Evolutionary conservation across 2,797 vertebrate genomes (phyloP), one percentile per base, ranked within the genome.

Genomic region (Falco rusticolus): DNA sequence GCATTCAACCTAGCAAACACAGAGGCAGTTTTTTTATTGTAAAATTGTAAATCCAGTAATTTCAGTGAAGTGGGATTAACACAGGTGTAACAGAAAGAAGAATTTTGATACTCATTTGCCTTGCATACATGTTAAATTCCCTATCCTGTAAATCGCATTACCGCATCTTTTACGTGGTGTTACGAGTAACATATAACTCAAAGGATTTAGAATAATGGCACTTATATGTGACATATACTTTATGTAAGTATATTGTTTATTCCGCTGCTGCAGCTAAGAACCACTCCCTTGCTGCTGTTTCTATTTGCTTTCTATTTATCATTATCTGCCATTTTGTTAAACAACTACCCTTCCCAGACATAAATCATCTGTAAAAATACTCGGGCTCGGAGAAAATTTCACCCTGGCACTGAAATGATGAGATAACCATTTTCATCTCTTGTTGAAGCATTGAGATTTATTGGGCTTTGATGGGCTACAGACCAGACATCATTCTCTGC

Each of bases 401-500:
- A 93, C 98, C 98, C 98, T 98, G 98, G 98, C 98, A 97, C 98
- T 92, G 98, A 97, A 98, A 95, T 99, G 98, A 99, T 98, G 98
- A 99, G 99, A 99, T 98, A 99, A 99, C 98, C 98, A 97, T 98
- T 98, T 99, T 99, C 98, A 98, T 99, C 98, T 99, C 98, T 98
- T 97, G 97, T 98, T 98, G 98, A 98, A 98, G 98, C 98, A 98
- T 98, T 98, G 98, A 99, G 99, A 99, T 99, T 99, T 99, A 99
- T 99, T 98, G 98, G 98, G 98, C 98, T 98, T 98, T 98, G 98
- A 98, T 98, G 98, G 98, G 98, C 98, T 98, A 97, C 98, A 98
- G 98, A 98, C 98, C 98, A 98, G 98, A 98, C 99, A 99, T 99
- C 98, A 98, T 97, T 99, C 98, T 99, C 98, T 96, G 97, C 98